Conservation (phyloP, 2,888 invertebrate species). For the Hemicrepidius hirtus region DNA sequence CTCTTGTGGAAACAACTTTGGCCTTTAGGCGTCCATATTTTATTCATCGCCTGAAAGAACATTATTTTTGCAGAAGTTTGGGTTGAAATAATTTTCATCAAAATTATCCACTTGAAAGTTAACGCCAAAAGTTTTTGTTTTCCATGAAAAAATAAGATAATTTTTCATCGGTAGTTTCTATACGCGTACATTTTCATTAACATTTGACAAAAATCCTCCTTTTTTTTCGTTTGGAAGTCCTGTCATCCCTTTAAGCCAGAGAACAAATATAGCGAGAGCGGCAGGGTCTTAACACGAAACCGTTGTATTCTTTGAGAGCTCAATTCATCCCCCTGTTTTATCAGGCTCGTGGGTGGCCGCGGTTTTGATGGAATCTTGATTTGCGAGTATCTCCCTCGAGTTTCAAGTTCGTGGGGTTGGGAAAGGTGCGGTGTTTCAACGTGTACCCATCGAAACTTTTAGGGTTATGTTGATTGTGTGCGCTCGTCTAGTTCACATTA, state of each 20-base stretch:
- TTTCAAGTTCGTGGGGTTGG: conserved; percentile 15
- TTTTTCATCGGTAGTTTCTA: background rate
- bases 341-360: conserved; percentile 35
- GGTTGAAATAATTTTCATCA: too few species aligned
- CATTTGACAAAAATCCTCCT: background rate
- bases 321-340: conserved; percentile 34
- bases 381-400: conserved; percentile 21
- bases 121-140: too few species aligned
- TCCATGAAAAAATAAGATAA: background rate
- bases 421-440: conserved; percentile 14
- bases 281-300: conserved; percentile 33
- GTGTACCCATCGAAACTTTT: conserved; percentile 13
- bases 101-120: too few species aligned
- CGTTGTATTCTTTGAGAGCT: conserved; percentile 29
- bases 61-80: too few species aligned
- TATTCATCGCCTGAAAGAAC: too few species aligned
- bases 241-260: conserved; percentile 34
- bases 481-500: background rate
- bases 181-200: too few species aligned
- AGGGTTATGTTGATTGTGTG: conserved; percentile 24
- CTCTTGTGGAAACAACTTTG: too few species aligned
- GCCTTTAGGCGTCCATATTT: too few species aligned
- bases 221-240: background rate
- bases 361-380: conserved; percentile 41
- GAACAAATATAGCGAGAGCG: conserved; percentile 36